Evolutionary conservation across 2,797 vertebrate species (phyloP).

Genomic region (Karalla daura): DNA sequence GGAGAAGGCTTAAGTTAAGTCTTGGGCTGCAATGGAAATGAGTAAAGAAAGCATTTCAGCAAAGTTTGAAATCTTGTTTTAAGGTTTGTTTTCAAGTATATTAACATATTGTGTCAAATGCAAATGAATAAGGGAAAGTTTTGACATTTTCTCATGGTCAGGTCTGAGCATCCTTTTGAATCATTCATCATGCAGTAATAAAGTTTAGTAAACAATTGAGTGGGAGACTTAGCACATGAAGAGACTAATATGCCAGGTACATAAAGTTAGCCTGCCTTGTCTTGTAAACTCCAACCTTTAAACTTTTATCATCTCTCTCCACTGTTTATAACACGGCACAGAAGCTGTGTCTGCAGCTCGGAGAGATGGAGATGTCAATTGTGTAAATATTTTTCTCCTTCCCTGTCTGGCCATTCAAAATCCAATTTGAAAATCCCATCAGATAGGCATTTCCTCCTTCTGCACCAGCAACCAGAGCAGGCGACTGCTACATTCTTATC

Average conservation of each 20-base stretch:
- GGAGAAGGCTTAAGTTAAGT: not conserved
- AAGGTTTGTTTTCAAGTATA: no score
- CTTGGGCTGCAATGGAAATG: not conserved
- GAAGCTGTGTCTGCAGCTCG: constrained; percentile 34
- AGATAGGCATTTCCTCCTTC: constrained; percentile 83
- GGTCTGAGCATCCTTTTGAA: no score
- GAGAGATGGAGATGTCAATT: constrained; percentile 70
- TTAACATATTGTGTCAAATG: no score
- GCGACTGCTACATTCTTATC: constrained; percentile 84
- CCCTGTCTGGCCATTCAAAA: constrained; percentile 78
- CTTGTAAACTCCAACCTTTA: constrained; percentile 21
- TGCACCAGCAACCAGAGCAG: constrained; percentile 75
- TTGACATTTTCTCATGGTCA: no score
- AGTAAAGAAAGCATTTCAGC: not conserved
- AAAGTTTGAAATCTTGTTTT: not conserved
- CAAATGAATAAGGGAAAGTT: no score
- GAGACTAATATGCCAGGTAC: not conserved
- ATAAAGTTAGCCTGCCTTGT: constrained; percentile 6
- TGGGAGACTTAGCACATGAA: not conserved
- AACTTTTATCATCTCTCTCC: constrained; percentile 33
- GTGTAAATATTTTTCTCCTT: constrained; percentile 73
- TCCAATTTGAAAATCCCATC: constrained; percentile 84
- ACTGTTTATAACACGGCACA: constrained; percentile 45
- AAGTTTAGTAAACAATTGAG: not conserved
- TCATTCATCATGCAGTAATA: not conserved